A percentile compares a stretch with the other conserved stretches of the same genome.
phyloP scores from a whole-genome alignment of 2,113 vertebrate genomes.

The Trematomus loennbergii region DNA sequence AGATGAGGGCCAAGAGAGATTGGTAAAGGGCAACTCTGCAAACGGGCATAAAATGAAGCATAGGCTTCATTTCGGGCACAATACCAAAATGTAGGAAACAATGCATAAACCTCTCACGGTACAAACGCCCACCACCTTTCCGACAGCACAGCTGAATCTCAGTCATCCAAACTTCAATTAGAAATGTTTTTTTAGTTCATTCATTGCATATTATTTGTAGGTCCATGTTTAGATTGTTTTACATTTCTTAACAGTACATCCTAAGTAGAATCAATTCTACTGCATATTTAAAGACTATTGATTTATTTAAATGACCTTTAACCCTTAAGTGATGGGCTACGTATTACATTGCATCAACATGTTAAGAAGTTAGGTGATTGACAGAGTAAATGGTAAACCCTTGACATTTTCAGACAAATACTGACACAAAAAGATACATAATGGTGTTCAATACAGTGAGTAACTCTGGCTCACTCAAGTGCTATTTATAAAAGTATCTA shows the following conservation, averaged over 20 bases:
- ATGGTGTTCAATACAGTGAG: background rate
- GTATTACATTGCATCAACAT: background rate
- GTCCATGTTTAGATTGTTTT: background rate
- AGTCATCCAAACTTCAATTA: slow-evolving; percentile 37
- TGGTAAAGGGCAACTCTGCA: slow-evolving; percentile 82
- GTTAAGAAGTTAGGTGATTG: background rate
- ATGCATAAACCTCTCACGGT: slow-evolving; percentile 49
- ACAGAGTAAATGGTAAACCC: background rate
- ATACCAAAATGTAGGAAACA: slow-evolving; percentile 59
- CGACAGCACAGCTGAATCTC: slow-evolving; percentile 7
- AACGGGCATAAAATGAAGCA: slow-evolving; percentile 76
- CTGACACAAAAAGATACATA: background rate
- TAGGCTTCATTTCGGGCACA: slow-evolving; percentile 70
- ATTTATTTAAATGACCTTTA: slow-evolving; percentile 6
- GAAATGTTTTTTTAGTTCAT: slow-evolving; percentile 13
- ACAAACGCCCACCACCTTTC: slow-evolving; percentile 25
- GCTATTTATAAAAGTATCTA: background rate
- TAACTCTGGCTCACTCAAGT: background rate
- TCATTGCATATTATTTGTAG: slow-evolving; percentile 12
- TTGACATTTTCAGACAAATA: background rate
- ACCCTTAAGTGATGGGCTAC: background rate
- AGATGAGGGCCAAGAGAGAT: slow-evolving; percentile 78
- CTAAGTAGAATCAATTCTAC: background rate
- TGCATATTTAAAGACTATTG: background rate
- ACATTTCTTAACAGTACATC: background rate